phyloP scores from a whole-genome alignment of 1,140 invertebrate species.

The Bombus consobrinus region DNA sequence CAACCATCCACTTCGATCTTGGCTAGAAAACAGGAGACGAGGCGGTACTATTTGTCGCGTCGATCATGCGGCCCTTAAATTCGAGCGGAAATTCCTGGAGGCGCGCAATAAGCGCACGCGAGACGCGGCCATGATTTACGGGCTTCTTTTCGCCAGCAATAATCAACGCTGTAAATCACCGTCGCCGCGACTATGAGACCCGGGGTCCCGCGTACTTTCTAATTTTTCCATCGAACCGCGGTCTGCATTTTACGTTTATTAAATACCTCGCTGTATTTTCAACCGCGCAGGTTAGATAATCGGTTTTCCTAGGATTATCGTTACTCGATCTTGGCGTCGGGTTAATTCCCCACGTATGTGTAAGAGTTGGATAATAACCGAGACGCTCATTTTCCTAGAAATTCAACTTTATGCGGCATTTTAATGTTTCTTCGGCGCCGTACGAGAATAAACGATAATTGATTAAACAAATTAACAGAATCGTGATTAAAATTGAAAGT shows the following conservation, averaged over 20 bases:
- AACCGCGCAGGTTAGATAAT: background rate
- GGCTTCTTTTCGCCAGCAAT: constrained; percentile 38
- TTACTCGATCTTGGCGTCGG: background rate
- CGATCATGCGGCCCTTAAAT: constrained; percentile 26
- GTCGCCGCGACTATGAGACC: constrained; percentile 21
- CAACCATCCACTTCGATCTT: background rate
- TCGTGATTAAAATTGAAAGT: background rate
- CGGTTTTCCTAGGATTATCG: background rate
- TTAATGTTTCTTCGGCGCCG: too few relatives aligned
- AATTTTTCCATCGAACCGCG: constrained; percentile 30
- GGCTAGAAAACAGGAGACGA: too few relatives aligned
- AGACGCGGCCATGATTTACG: constrained; percentile 40
- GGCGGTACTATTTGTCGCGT: background rate
- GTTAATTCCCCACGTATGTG: background rate
- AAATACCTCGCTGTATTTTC: constrained; percentile 11
- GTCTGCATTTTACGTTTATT: constrained; percentile 3
- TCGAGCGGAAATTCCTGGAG: constrained; percentile 23
- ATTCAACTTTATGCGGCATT: background rate
- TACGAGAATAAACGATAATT: background rate
- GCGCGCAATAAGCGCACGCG: constrained; percentile 39
- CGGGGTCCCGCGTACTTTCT: background rate
- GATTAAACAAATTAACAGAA: background rate
- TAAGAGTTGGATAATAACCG: background rate
- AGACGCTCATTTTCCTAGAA: background rate
- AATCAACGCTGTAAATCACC: constrained; percentile 46